These are phyloP conservation scores for Poeciliopsis turrubarensis DNA, from an alignment of 2,113 vertebrate species.

Conservation along the genomic window DNA sequence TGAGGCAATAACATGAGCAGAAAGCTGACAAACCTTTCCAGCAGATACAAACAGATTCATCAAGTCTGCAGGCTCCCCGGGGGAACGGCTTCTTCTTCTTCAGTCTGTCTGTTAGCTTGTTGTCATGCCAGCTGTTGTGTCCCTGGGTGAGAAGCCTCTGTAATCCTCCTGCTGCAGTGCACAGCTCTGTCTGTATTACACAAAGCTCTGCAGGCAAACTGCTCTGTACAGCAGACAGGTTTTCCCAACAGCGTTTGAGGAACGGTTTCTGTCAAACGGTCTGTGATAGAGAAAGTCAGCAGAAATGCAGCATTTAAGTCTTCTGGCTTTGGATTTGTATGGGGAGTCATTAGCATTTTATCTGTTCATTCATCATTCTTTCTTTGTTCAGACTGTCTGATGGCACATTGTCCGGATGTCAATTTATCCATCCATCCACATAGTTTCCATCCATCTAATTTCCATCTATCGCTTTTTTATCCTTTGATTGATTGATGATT, in stretches of 20 bases:
- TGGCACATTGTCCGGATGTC: too few species aligned
- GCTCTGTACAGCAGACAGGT: constrained; percentile 38
- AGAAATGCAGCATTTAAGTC: neutral
- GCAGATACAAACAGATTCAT: constrained; percentile 52
- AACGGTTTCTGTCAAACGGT: constrained; percentile 1
- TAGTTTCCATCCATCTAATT: too few species aligned
- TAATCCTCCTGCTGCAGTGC: constrained; percentile 50
- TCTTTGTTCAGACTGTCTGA: too few species aligned
- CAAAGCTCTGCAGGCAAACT: constrained; percentile 41
- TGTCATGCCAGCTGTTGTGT: constrained; percentile 71
- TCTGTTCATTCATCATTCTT: neutral
- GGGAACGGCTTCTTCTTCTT: constrained; percentile 43
- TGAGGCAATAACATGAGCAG: constrained; percentile 18
- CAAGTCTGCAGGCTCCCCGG: constrained; percentile 45
- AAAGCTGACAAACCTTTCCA: constrained; percentile 50
- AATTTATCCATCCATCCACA: too few species aligned
- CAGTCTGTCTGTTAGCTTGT: constrained; percentile 56
- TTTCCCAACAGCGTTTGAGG: constrained; percentile 34
- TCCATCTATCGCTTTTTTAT: too few species aligned
- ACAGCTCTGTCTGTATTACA: constrained; percentile 45
- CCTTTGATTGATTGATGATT: too few species aligned
- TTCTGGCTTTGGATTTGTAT: neutral
- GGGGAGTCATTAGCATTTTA: neutral
- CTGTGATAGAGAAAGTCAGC: neutral
- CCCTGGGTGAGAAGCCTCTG: constrained; percentile 58